These are phyloP conservation scores for Antheraea mylitta DNA, from an alignment of 1,140 invertebrate species.

Conservation along the genomic window DNA sequence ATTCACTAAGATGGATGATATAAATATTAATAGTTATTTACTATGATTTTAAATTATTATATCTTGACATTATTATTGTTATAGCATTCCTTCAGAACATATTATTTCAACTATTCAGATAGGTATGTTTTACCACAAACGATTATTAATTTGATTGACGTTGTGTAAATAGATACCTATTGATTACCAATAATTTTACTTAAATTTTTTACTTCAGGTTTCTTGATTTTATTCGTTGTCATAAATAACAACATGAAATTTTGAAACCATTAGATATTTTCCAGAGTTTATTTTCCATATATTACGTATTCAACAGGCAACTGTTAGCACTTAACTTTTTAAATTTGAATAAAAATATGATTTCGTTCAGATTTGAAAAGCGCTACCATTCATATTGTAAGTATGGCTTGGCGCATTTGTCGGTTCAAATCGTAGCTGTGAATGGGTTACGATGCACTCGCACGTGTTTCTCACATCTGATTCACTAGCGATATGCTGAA, in stretches of 20 bases:
- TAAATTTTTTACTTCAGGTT: no score
- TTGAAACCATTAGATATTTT: not conserved
- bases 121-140: no score
- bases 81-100: no score
- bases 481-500: constrained; percentile 54
- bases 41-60: no score
- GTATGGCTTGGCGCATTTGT: constrained; percentile 47
- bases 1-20: no score
- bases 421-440: constrained; percentile 42
- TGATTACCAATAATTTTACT: no score
- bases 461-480: constrained; percentile 50
- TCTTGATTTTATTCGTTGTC: no score
- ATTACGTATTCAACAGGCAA: constrained; percentile 9
- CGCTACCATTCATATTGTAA: constrained; percentile 52
- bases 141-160: no score
- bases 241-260: not conserved
- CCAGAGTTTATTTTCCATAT: not conserved
- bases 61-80: no score
- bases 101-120: no score
- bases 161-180: no score
- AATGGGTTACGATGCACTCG: constrained; percentile 46
- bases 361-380: constrained; percentile 52
- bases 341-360: constrained; percentile 58
- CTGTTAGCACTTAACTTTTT: constrained; percentile 36
- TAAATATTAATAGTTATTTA: no score